phyloP scores from a whole-genome alignment of 2,888 invertebrate genomes.

The Macropis europaea region DNA sequence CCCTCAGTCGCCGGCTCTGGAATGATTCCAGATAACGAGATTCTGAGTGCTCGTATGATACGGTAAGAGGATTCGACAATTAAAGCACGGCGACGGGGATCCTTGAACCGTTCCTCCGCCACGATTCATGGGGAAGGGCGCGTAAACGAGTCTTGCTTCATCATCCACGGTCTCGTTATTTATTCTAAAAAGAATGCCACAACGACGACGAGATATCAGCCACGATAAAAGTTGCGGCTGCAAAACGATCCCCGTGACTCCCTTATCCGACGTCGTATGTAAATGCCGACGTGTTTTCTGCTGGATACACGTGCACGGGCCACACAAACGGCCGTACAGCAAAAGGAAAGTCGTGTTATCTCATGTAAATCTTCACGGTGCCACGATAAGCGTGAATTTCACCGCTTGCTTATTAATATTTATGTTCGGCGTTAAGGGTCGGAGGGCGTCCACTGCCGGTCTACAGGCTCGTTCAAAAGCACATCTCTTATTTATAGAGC shows the following conservation, averaged over 20 bases:
- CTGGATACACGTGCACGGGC: constrained; percentile 50
- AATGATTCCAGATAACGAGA: no score
- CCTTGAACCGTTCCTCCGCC: background rate
- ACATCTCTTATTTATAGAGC: background rate
- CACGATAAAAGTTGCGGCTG: constrained; percentile 64
- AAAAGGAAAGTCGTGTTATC: constrained; percentile 73
- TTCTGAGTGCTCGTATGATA: no score
- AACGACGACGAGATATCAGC: constrained; percentile 59
- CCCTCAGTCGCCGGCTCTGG: no score
- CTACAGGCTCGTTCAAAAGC: constrained; percentile 56
- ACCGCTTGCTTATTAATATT: constrained; percentile 75
- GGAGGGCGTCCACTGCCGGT: constrained; percentile 26
- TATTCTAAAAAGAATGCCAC: constrained; percentile 57
- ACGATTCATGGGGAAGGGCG: background rate
- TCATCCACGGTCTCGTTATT: constrained; percentile 50
- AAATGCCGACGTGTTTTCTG: constrained; percentile 66
- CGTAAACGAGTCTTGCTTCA: constrained; percentile 43
- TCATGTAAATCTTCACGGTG: constrained; percentile 75
- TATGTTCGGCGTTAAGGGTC: constrained; percentile 68
- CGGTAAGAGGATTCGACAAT: no score
- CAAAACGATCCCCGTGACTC: constrained; percentile 67
- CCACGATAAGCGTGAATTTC: constrained; percentile 76
- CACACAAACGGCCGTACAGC: constrained; percentile 48
- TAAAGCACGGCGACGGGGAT: no score
- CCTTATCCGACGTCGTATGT: constrained; percentile 65